phyloP scores from a whole-genome alignment of 2,888 invertebrate species.

The Pseudoips prasinana region DNA sequence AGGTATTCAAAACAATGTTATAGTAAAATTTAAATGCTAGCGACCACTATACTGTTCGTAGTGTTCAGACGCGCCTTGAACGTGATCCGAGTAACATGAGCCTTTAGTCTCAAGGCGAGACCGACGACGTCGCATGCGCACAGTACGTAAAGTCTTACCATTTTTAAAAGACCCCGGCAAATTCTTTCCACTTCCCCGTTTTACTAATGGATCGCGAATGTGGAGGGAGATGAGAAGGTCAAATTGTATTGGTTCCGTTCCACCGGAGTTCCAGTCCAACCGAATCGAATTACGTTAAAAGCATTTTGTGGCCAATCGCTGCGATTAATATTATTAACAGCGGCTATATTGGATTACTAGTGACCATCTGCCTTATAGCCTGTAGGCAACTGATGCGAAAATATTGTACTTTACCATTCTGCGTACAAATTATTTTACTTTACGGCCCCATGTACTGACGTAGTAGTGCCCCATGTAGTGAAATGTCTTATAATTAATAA shows the following conservation, averaged over 20 bases:
- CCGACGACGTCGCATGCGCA: conserved; percentile 59
- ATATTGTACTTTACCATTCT: too few species aligned
- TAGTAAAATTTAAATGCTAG: conserved; percentile 50
- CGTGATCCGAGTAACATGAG: conserved; percentile 78
- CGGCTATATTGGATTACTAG: conserved; percentile 63
- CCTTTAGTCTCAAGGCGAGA: conserved; percentile 72
- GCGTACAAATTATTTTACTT: too few species aligned
- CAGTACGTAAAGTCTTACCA: conserved; percentile 50
- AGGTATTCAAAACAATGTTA: conserved; percentile 41
- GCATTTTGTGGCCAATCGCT: conserved; percentile 75
- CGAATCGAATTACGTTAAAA: conserved; percentile 77
- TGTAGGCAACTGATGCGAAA: conserved; percentile 24
- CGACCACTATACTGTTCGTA: conserved; percentile 55
- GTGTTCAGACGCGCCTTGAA: conserved; percentile 71
- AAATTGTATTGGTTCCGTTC: conserved; percentile 57
- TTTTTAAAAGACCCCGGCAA: conserved; percentile 50
- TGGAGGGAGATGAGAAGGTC: conserved; percentile 46
- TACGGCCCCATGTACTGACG: too few species aligned
- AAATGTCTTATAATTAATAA: too few species aligned
- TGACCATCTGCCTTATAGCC: conserved; percentile 44
- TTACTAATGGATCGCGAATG: conserved; percentile 34
- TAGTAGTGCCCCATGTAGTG: too few species aligned
- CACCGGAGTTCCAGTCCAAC: conserved; percentile 66
- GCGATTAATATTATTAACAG: conserved; percentile 73
- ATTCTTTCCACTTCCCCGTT: conserved; percentile 42